Evolutionary conservation across 1,140 invertebrate species (phyloP).

Genomic region (Platyscapa corneri): DNA sequence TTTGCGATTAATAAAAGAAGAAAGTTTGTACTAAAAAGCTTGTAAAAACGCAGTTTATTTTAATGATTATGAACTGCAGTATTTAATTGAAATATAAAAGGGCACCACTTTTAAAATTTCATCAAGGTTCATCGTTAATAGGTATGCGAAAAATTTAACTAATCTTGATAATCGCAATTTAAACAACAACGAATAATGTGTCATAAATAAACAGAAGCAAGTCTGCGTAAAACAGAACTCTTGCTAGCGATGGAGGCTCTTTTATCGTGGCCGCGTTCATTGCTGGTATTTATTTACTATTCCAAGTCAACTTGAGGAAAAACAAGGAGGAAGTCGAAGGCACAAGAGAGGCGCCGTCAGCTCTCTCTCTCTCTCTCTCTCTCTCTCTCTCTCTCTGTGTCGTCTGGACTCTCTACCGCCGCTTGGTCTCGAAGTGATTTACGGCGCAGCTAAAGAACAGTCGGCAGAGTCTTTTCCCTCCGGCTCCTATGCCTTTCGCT

Average conservation of each 20-base stretch:
- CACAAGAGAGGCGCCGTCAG: not conserved
- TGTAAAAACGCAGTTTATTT: too few relatives aligned
- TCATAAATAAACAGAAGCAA: not conserved
- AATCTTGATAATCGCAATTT: not conserved
- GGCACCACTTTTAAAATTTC: not conserved
- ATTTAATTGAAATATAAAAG: not conserved
- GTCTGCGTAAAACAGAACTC: not conserved
- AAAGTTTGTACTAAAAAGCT: not conserved
- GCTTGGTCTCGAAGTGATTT: slow-evolving; percentile 37
- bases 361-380: slow-evolving; percentile 14
- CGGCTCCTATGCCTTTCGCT: not conserved
- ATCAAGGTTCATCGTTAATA: not conserved
- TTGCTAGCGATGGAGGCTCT: slow-evolving; percentile 10
- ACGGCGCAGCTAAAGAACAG: slow-evolving; percentile 12
- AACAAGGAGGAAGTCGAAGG: slow-evolving; percentile 22
- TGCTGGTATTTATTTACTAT: slow-evolving; percentile 50
- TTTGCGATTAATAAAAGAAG: not conserved
- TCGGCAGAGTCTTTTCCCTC: not conserved
- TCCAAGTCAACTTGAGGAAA: slow-evolving; percentile 15
- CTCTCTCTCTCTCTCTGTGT: slow-evolving; percentile 8
- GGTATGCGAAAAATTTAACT: not conserved
- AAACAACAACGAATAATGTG: not conserved
- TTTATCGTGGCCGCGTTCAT: slow-evolving; percentile 17
- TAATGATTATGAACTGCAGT: too few relatives aligned
- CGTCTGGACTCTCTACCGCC: not conserved